Evolutionary conservation across 1,140 invertebrate genomes (phyloP).

Genomic region (Limonius californicus): DNA sequence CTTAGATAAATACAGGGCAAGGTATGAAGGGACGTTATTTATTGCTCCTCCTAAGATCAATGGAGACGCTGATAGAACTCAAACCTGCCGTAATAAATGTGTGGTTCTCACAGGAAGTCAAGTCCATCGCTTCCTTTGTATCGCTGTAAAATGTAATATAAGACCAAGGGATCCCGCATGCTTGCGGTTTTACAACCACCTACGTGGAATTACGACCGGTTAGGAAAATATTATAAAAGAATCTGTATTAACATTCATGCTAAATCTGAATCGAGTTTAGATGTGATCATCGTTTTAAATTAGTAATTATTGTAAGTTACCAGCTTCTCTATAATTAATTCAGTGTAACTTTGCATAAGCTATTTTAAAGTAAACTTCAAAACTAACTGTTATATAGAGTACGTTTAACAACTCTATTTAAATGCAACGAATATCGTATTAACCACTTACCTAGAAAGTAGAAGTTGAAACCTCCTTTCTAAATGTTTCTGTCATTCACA

Average conservation of each 20-base stretch:
- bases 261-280: too few relatives aligned
- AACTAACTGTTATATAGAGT: too few relatives aligned
- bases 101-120: slow-evolving; percentile 1
- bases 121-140: slow-evolving; percentile 9
- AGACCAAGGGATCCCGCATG: neutral
- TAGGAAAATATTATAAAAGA: neutral
- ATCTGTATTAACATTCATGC: neutral
- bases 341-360: too few relatives aligned
- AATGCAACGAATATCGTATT: too few relatives aligned
- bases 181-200: neutral
- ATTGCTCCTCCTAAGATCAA: neutral
- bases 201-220: neutral
- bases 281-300: too few relatives aligned
- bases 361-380: too few relatives aligned
- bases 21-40: neutral
- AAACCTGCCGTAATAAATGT: neutral
- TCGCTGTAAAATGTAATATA: slow-evolving; percentile 4
- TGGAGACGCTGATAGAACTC: slow-evolving; percentile 9
- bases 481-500: too few relatives aligned
- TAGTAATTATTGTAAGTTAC: too few relatives aligned
- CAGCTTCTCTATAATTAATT: too few relatives aligned
- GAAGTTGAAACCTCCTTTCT: too few relatives aligned
- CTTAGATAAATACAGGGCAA: neutral
- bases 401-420: too few relatives aligned
- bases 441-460: too few relatives aligned